A percentile compares a stretch with the other conserved stretches of the same genome.
Evolutionary conservation across 2,797 vertebrate genomes (phyloP).

Genomic region (Strix occidentalis): DNA sequence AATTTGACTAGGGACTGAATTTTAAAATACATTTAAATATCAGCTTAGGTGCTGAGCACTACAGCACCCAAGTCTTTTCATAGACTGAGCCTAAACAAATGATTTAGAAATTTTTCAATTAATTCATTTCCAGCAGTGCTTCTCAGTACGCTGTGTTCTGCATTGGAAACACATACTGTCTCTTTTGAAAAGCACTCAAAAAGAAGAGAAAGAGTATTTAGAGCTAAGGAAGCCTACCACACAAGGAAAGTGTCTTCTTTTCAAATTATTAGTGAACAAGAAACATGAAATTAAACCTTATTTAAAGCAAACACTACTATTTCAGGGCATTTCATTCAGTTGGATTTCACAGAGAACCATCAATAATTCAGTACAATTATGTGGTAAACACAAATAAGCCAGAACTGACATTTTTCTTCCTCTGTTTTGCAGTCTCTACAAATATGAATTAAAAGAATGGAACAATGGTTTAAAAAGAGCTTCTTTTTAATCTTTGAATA

Average conservation of each 20-base stretch:
- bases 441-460: background rate
- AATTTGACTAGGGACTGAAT: background rate
- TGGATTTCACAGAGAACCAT: slow-evolving; percentile 10
- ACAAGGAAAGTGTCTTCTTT: slow-evolving; percentile 10
- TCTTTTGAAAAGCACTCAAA: background rate
- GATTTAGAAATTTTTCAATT: background rate
- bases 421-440: background rate
- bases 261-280: slow-evolving; percentile 9
- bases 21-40: background rate
- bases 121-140: slow-evolving; percentile 6
- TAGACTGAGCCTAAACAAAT: background rate
- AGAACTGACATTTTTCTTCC: background rate
- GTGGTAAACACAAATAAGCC: background rate
- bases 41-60: background rate
- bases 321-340: slow-evolving; percentile 36
- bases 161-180: background rate
- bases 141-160: slow-evolving; percentile 34
- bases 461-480: background rate
- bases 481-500: background rate
- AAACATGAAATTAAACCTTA: background rate
- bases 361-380: background rate
- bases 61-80: background rate
- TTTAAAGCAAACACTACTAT: slow-evolving; percentile 11
- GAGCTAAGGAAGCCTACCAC: background rate
- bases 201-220: background rate